These are phyloP conservation scores for Apostichopus californicus DNA, from an alignment of 35 echinoderm and acorn worm genomes.

Conservation along the genomic window DNA sequence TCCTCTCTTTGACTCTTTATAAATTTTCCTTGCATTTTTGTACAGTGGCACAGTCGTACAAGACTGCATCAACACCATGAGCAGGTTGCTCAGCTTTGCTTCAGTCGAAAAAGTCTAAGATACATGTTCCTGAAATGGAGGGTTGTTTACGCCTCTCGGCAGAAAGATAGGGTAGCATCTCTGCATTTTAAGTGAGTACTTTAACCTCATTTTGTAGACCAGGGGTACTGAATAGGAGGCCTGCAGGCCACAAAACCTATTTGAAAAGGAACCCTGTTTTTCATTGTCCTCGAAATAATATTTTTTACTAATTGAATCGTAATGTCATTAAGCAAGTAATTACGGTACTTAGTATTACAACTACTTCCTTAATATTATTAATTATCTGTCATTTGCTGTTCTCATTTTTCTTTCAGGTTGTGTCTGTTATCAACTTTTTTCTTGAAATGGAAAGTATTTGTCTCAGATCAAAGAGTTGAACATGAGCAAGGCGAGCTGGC, in stretches of 20 bases:
- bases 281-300: too few species aligned
- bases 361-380: neutral
- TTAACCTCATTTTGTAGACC: neutral
- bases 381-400: neutral
- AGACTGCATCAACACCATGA: neutral
- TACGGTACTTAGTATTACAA: too few species aligned
- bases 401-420: slow-evolving; percentile 18
- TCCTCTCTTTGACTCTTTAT: too few species aligned
- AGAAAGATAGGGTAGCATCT: neutral
- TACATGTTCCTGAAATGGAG: neutral
- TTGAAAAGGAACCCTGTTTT: too few species aligned
- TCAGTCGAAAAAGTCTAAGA: neutral
- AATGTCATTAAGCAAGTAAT: too few species aligned
- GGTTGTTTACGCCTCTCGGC: neutral
- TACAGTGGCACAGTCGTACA: neutral
- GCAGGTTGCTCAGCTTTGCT: neutral
- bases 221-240: too few species aligned
- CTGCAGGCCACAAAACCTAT: too few species aligned
- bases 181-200: slow-evolving; percentile 18
- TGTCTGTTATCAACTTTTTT: slow-evolving; percentile 6
- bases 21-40: neutral
- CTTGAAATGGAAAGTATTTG: slow-evolving; percentile 27
- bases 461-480: slow-evolving; percentile 23
- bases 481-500: neutral
- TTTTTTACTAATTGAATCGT: too few species aligned